Evolutionary conservation across 2,113 vertebrate species (phyloP), one percentile per base, ranked within the genome.

Genomic region (Dicerorhinus sumatrensis): DNA sequence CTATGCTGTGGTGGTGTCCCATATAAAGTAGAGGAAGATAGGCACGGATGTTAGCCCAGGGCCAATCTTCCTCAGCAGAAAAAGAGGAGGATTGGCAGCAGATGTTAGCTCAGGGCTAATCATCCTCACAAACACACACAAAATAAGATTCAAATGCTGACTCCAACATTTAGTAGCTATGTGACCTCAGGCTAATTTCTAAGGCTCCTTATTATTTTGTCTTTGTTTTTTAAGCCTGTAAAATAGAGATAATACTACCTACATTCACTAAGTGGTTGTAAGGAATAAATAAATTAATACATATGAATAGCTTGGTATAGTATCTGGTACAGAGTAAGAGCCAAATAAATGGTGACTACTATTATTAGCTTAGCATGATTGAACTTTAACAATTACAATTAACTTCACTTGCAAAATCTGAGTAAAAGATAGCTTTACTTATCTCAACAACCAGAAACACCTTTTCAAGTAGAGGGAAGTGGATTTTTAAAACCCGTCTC

Each of bases 321-420:
- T 89, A 58, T 88, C 48, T 72, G 51, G 58, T 77, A 84, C 42
- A 80, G 36, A 84, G n/a, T 79, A 84, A 96, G 46, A 91, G 72
- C 39, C 76, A 96, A 94, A 90, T 72, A 94, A 95, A 87, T 84
- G 80, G 75, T 72, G 85, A 81, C 27, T 39, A 67, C 90, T 77
- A 65, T 92, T 82, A 95, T 92, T 95, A 96, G 81, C 17, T 69
- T 73, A 79, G 58, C 72, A 88, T 91, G 84, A 95, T 20, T 87
- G 58, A 94, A 67, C 93, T 73, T 86, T 79, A 72, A 70, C 93
- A 85, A 75, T 69, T 94, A 73, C 96, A 96, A 97, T 93, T 94
- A 97, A 93, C 80, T 63, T 83, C 36, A 88, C 60, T 91, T 86
- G 85, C 42, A 84, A 95, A 93, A 89, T 79, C 56, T 82, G 60